Evolutionary conservation across 2,888 invertebrate genomes (phyloP), one percentile per base, ranked within the genome.

Genomic region (Zelleria hepariella): DNA sequence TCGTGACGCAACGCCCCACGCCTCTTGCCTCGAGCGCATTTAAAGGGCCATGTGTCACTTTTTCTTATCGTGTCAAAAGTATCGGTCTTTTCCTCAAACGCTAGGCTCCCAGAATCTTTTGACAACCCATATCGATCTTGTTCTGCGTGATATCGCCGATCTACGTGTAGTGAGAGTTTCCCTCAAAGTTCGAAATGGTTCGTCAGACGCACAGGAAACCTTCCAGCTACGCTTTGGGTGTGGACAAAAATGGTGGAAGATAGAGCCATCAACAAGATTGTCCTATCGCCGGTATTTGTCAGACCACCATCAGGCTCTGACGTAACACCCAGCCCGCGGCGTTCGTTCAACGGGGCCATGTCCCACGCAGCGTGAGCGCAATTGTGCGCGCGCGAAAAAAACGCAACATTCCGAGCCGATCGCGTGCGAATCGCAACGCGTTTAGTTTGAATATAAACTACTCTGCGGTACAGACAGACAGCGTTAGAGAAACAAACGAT

Each of bases 361-460:
- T 56, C 57, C 18, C 51, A 10, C 10, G 21, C 20, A 20, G 21
- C 51, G 64, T 65, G 62, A 63, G 62, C 62, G 61, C 62, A 62
- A 66, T 64, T 64, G 64, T 61, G 63, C 55, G 24, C 26, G 23
- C 60, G 64, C 67, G 70, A 75, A 73, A 80, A 83, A 81, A 82
- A 80, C 32, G 65, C 72, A 64, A 69, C 82, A 82, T 85, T 82
- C 82, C 78, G 64, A 65, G 66, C 62, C 62, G 68, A 79, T 79
- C 77, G 81, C 79, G 79, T 80, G 81, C 75, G 65, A 51, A 25
- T 23, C 25, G 20, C 49, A 58, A 26, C 15, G 23, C 48, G 26
- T 57, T 20, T 48, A 57, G 23, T 15, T 48, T 57, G 57, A 57
- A 57, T 57, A 57, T 24, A 57, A 57, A 55, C 10, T 55, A 27